phyloP scores from a whole-genome alignment of 2,888 invertebrate genomes.

The Caenorhabditis zanzibari region DNA sequence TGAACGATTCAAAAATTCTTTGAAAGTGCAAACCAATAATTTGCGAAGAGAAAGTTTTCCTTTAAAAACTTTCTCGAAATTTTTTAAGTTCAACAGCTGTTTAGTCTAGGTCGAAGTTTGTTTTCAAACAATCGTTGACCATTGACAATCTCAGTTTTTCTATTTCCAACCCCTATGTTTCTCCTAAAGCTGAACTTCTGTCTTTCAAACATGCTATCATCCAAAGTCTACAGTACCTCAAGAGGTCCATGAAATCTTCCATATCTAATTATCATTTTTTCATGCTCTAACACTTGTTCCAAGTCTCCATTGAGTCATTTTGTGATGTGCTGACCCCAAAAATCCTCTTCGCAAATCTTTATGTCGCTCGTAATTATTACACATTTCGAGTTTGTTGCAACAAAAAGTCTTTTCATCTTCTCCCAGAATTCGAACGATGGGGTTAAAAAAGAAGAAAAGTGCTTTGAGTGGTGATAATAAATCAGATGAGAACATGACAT shows the following conservation, averaged over 20 bases:
- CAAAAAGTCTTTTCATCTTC: conserved; percentile 15
- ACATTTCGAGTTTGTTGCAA: conserved; percentile 36
- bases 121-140: too few species aligned
- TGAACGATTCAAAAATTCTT: too few species aligned
- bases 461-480: conserved; percentile 56
- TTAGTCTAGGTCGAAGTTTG: too few species aligned
- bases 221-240: too few species aligned
- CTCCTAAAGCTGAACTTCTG: too few species aligned
- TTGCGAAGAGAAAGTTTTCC: too few species aligned
- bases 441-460: conserved; percentile 33
- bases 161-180: too few species aligned
- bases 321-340: conserved; percentile 11
- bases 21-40: too few species aligned
- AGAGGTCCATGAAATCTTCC: neutral
- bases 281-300: conserved; percentile 9
- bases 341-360: neutral
- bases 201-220: too few species aligned
- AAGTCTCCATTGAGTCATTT: conserved; percentile 23
- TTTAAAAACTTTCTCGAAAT: too few species aligned
- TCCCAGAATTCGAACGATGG: conserved; percentile 29
- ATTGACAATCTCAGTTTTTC: too few species aligned
- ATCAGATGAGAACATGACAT: conserved; percentile 61
- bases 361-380: conserved; percentile 44
- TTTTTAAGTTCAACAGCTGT: too few species aligned
- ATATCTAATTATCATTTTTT: neutral